Base-by-base conservation (phyloP, 2,888 invertebrate species). In the Apomyelois bistriatella region DNA sequence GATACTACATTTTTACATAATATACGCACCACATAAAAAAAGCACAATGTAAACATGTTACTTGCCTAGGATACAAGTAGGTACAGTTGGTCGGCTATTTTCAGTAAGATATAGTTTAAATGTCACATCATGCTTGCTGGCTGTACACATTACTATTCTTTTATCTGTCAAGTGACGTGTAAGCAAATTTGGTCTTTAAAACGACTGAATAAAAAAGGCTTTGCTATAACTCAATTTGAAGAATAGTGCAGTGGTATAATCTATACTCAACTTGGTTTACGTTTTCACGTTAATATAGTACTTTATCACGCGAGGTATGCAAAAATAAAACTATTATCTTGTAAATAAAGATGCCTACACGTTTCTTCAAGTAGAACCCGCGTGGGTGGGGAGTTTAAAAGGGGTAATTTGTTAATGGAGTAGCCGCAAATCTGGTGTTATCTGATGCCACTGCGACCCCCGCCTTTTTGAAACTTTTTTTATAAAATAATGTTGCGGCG, bases 361-460 rank as follows among this genome's bases (percentile, higher is more conserved):
- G 67, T 70, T 66, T 61, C 59, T 69, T 64, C 65, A 65, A 12
- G 13, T 15, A 4, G 15, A 38, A 37, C 6, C 12, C 6, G n/a
- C 37, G 37, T 22, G 13, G 48, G 22, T n/a, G 37, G 16, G 15
- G 38, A 59, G 56, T 73, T 72, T 74, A 3, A 77, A 78, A 76
- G 76, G 74, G 78, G 83, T 82, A 85, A 88, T 88, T 88, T 85
- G 87, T 83, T 83, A 88, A 88, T 87, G 85, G 84, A 62, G 68
- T 66, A 73, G 76, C 74, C 81, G 84, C 86, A 86, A 88, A 88
- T 86, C 85, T 81, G 74, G 67, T 64, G 75, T 75, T 87, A 90
- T 90, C 89, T 77, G 84, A 85, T 85, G 76, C 73, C 76, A 66
- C 79, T 70, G 63, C 77, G 77, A 77, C 77, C 82, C 79, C 82